Percentiles rank a stretch among this genome's conserved stretches.
Conservation (phyloP, 2,888 invertebrate species). For the Rhagonycha lutea region DNA sequence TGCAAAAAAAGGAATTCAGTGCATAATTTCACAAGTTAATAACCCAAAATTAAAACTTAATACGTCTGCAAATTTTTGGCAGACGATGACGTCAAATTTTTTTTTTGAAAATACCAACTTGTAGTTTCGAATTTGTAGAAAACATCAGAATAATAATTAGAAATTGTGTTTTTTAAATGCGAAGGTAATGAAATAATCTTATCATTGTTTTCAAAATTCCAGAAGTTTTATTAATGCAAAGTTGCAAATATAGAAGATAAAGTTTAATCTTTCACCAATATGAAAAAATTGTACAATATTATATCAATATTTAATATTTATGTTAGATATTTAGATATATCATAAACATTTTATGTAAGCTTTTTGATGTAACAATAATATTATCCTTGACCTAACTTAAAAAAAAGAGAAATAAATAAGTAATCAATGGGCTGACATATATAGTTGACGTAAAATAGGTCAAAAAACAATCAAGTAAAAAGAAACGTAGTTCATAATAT, state of each 20-base stretch:
- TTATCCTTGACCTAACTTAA: not conserved
- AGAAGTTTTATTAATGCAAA: not conserved
- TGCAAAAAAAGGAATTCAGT: too few species aligned
- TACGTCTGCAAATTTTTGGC: not conserved
- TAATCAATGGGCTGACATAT: not conserved
- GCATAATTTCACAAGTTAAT: too few species aligned
- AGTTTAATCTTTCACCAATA: not conserved
- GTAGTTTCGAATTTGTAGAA: not conserved
- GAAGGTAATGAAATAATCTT: not conserved
- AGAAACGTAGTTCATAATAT: not conserved
- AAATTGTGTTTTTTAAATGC: not conserved
- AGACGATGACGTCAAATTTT: not conserved
- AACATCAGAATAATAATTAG: not conserved
- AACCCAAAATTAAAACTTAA: not conserved
- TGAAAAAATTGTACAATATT: not conserved
- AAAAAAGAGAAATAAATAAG: not conserved
- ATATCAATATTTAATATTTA: slow-evolving; percentile 17
- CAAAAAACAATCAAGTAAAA: not conserved
- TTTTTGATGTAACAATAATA: not conserved
- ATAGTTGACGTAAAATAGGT: not conserved
- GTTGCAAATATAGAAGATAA: not conserved
- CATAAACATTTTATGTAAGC: slow-evolving; percentile 1
- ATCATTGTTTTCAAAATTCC: not conserved
- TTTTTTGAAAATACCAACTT: not conserved
- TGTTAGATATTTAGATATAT: slow-evolving; percentile 8